Conservation (phyloP, 2,888 invertebrate genomes). For the Tromatobia lineatoria region DNA sequence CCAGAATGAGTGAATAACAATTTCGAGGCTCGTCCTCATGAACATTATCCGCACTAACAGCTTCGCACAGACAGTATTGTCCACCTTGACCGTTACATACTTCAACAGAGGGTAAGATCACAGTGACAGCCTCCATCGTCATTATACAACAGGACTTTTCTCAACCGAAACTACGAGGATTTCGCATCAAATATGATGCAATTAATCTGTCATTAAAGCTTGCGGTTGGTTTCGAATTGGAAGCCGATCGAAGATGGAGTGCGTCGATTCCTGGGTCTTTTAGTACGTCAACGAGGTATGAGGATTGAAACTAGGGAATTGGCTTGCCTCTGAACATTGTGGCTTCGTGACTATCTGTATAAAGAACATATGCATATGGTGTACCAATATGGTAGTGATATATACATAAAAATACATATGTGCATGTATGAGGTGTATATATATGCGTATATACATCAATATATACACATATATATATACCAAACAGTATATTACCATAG, state of each 20-base stretch:
- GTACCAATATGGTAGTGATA: neutral
- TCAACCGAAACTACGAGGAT: conserved; percentile 44
- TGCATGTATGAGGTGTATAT: neutral
- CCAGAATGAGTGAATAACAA: neutral
- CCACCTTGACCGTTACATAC: neutral
- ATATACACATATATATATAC: neutral
- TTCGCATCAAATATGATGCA: conserved; percentile 78
- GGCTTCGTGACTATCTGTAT: conserved; percentile 17
- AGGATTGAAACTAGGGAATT: conserved; percentile 35
- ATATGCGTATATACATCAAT: neutral
- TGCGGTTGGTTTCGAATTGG: conserved; percentile 39
- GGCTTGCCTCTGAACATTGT: conserved; percentile 35
- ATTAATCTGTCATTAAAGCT: conserved; percentile 81
- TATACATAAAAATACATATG: neutral
- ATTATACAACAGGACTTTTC: conserved; percentile 26
- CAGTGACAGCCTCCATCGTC: conserved; percentile 10
- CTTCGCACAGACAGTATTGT: neutral
- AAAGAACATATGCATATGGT: conserved; percentile 1
- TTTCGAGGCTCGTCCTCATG: neutral
- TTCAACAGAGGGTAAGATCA: neutral
- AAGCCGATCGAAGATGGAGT: neutral
- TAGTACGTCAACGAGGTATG: neutral
- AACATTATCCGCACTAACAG: neutral
- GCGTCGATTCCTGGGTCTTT: conserved; percentile 40
- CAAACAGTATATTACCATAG: neutral